Percentiles rank a stretch among this genome's conserved stretches.
phyloP scores from a whole-genome alignment of 1,140 invertebrate genomes.

The Phymorhynchus buccinoides region DNA sequence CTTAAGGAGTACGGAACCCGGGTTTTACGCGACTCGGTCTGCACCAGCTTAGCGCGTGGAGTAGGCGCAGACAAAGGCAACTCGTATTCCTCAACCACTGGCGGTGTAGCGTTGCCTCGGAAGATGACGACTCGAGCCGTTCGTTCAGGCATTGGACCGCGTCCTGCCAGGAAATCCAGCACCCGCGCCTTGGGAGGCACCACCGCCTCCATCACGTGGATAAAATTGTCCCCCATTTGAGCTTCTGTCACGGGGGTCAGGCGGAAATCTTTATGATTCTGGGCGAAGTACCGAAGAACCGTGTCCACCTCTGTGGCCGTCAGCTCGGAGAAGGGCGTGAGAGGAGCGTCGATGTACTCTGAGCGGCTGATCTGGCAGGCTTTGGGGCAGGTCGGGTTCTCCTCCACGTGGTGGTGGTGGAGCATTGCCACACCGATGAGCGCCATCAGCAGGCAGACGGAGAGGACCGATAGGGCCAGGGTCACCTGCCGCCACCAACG shows the following conservation, averaged over 20 bases:
- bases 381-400: background rate
- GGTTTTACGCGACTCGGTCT: slow-evolving; percentile 51
- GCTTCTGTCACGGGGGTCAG: slow-evolving; percentile 36
- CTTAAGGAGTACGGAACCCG: slow-evolving; percentile 58
- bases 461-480: no score
- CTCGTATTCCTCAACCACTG: slow-evolving; percentile 65
- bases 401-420: background rate
- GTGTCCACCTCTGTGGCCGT: slow-evolving; percentile 50
- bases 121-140: slow-evolving; percentile 63
- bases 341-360: slow-evolving; percentile 29
- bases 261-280: slow-evolving; percentile 29
- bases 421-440: background rate
- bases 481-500: background rate
- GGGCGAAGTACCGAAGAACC: slow-evolving; percentile 49
- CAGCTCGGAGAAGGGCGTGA: slow-evolving; percentile 50
- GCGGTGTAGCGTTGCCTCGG: slow-evolving; percentile 54
- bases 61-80: slow-evolving; percentile 60
- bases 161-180: slow-evolving; percentile 55
- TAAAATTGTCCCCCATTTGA: slow-evolving; percentile 56
- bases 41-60: slow-evolving; percentile 46
- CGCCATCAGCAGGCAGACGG: background rate
- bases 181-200: slow-evolving; percentile 56
- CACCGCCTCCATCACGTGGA: slow-evolving; percentile 64
- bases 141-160: slow-evolving; percentile 51
- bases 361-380: slow-evolving; percentile 27